phyloP scores from a whole-genome alignment of 1,140 invertebrate genomes.

The Teleopsis dalmanni region DNA sequence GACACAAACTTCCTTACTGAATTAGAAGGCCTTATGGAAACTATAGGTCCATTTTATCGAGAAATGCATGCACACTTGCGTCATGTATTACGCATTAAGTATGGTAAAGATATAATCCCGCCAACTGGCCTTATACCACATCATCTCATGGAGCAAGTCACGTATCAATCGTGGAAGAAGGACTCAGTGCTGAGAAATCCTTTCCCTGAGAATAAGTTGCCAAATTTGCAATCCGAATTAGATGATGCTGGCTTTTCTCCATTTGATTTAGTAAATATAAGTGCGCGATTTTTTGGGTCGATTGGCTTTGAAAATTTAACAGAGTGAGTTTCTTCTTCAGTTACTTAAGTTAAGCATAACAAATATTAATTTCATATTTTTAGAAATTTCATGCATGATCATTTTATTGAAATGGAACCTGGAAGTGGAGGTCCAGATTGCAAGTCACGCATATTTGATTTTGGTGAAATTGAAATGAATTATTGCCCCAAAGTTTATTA shows the following conservation, averaged over 20 bases:
- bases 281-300: conserved; percentile 69
- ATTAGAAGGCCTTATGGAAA: conserved; percentile 45
- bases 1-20: conserved; percentile 47
- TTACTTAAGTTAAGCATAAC: neutral
- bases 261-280: conserved; percentile 63
- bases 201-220: conserved; percentile 12
- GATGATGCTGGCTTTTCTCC: conserved; percentile 52
- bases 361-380: neutral
- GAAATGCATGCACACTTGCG: conserved; percentile 81
- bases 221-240: conserved; percentile 16
- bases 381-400: conserved; percentile 13
- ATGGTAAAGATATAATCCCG: conserved; percentile 57
- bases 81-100: conserved; percentile 58
- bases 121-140: conserved; percentile 73
- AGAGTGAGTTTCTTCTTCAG: conserved; percentile 5
- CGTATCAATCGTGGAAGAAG: conserved; percentile 20
- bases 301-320: conserved; percentile 16
- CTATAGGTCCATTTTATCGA: conserved; percentile 71
- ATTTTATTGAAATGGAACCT: conserved; percentile 14
- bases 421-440: conserved; percentile 16
- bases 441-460: conserved; percentile 16
- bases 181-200: conserved; percentile 13
- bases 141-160: conserved; percentile 59
- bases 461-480: conserved; percentile 13
- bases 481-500: conserved; percentile 18